Base-by-base conservation (phyloP, 2,113 vertebrate genomes). In the Pionites leucogaster region DNA sequence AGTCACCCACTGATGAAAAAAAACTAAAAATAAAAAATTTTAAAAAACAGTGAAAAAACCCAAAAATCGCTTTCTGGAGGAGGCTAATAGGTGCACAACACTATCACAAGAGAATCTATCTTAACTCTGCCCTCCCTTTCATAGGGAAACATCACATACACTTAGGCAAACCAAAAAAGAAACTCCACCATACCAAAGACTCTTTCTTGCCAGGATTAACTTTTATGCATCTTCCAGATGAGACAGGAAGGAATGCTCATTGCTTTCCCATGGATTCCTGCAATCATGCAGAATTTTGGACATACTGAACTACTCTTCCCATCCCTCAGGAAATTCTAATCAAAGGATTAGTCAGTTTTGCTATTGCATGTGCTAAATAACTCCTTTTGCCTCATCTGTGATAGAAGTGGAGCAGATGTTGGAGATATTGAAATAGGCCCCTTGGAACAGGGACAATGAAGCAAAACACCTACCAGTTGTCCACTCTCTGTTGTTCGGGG, bases 41-140 rank as follows among this genome's bases (percentile, higher is more conserved):
- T 3, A 46, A 25, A 25, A 15, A 28, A 5, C 13, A 47, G 16
- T 2, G 9, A 57, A n/a, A 10, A 76, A 70, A 15, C 0, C 4
- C 24, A 39, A 78, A 82, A 8, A 13, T 46, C 9, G 8, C 65
- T 31, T 67, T 52, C 25, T 47, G 37, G 25, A 78, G 25, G 49
- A 46, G 44, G 9, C 13, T 35, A 31, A n/a, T 59, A 35, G 19
- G 13, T 46, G 7, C 19, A 16, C 15, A 5, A 5, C 10, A 13
- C 20, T 39, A 1, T 42, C 41, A 20, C 27, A 24, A n/a, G 7
- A 50, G 37, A 50, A 59, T 6, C 31, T 33, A 1, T 50, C 27
- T 28, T 57, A 23, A 11, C 27, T 64, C 49, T n/a, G 37, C 11
- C 22, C 5, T 17, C 15, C 11, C 16, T 72, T 79, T 79, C 50